A percentile compares a stretch with the other conserved stretches of the same genome.
Evolutionary conservation across 1,140 invertebrate species (phyloP).

Genomic region (Drosophila varians): DNA sequence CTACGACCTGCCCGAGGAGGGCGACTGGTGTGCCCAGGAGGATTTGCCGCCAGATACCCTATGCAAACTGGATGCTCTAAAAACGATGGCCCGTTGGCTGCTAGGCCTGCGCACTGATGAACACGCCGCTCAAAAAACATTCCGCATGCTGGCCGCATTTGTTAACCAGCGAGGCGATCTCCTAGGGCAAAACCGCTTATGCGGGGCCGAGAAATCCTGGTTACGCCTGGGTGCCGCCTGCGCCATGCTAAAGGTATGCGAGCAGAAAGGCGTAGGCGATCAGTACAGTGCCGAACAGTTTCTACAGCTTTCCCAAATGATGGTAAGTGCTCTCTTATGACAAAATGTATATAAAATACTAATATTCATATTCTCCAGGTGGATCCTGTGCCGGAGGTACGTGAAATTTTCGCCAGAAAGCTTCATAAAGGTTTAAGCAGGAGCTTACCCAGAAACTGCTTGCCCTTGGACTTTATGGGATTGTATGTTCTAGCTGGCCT

Average conservation of each 20-base stretch:
- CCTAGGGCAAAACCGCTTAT: slow-evolving; percentile 89
- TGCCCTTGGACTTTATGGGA: slow-evolving; percentile 98
- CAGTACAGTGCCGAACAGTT: slow-evolving; percentile 97
- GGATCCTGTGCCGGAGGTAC: slow-evolving; percentile 92
- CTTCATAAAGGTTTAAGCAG: slow-evolving; percentile 93
- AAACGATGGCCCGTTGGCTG: slow-evolving; percentile 98
- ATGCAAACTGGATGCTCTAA: slow-evolving; percentile 97
- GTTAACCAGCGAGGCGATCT: slow-evolving; percentile 94
- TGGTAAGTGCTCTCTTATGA: slow-evolving; percentile 84
- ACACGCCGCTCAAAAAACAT: slow-evolving; percentile 96
- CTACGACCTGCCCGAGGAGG: slow-evolving; percentile 83
- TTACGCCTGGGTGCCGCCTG: slow-evolving; percentile 94
- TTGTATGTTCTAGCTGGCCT: slow-evolving; percentile 95
- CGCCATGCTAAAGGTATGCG: slow-evolving; percentile 98
- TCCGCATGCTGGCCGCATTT: slow-evolving; percentile 95
- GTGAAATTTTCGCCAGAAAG: slow-evolving; percentile 95
- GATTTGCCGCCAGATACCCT: slow-evolving; percentile 95
- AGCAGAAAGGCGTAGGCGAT: slow-evolving; percentile 97
- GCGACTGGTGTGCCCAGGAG: slow-evolving; percentile 94
- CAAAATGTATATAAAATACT: neutral
- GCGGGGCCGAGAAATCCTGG: slow-evolving; percentile 95
- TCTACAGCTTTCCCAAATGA: slow-evolving; percentile 95
- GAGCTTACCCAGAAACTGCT: slow-evolving; percentile 93
- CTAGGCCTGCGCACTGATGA: slow-evolving; percentile 95
- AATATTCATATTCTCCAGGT: slow-evolving; percentile 85